Conservation (phyloP, 2,113 vertebrate genomes). For the Python bivittatus region DNA sequence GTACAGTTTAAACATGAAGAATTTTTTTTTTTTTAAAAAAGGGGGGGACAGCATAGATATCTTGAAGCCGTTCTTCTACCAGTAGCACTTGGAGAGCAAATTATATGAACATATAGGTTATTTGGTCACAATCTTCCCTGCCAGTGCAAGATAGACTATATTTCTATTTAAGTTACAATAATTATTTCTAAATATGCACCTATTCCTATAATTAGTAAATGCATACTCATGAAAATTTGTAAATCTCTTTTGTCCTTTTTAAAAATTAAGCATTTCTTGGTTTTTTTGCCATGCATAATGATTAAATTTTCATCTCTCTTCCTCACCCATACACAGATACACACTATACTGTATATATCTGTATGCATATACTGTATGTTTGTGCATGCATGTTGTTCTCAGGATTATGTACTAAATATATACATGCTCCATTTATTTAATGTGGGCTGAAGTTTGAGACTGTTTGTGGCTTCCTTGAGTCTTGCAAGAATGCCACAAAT, state of each 20-base stretch:
- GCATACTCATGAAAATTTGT: no score
- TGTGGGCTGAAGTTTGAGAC: conserved; percentile 23
- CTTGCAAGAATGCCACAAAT: conserved; percentile 41
- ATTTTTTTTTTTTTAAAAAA: no score
- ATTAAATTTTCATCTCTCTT: conserved; percentile 9
- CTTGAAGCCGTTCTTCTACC: no score
- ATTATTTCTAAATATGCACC: no score
- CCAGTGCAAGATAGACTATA: background rate
- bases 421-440: conserved; percentile 36
- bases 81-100: no score
- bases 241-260: background rate
- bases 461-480: conserved; percentile 31
- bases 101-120: no score
- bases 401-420: conserved; percentile 36
- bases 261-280: background rate
- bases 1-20: no score
- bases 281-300: background rate
- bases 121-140: background rate
- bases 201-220: no score
- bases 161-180: background rate
- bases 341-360: background rate
- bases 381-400: conserved; percentile 29
- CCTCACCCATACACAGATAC: background rate
- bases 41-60: no score
- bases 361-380: conserved; percentile 11